Conservation (phyloP, 2,888 invertebrate species). For the Schrankia costaestrigalis region DNA sequence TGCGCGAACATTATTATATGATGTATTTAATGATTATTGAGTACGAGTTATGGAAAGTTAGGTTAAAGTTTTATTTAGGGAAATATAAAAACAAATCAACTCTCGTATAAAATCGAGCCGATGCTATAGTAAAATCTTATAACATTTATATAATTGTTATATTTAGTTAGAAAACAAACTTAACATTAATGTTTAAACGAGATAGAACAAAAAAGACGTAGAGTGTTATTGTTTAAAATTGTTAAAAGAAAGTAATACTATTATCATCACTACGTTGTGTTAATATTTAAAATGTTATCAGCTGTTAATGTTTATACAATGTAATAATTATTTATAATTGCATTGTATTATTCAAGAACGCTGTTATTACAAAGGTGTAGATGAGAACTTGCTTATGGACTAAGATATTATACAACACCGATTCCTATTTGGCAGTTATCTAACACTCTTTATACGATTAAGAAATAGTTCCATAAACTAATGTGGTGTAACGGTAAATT, state of each 20-base stretch:
- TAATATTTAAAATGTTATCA: conserved; percentile 15
- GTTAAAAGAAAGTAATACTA: conserved; percentile 11
- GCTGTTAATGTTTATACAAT: conserved; percentile 27
- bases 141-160: conserved; percentile 21
- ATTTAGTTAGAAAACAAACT: conserved; percentile 17
- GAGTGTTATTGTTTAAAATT: no score
- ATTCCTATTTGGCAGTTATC: conserved; percentile 77
- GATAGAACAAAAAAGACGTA: no score
- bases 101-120: conserved; percentile 28
- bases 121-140: conserved; percentile 25
- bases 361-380: conserved; percentile 14
- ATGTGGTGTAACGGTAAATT: conserved; percentile 46
- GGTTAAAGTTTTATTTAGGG: conserved; percentile 28
- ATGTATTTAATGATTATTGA: conserved; percentile 25
- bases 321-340: conserved; percentile 9
- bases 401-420: conserved; percentile 72
- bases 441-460: conserved; percentile 58
- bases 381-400: conserved; percentile 57
- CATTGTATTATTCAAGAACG: conserved; percentile 15
- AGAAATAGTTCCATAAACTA: conserved; percentile 41
- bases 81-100: conserved; percentile 30
- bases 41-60: conserved; percentile 29
- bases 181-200: conserved; percentile 7
- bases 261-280: conserved; percentile 19
- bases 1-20: conserved; percentile 28